Conservation (phyloP, 2,113 vertebrate genomes). For the Toxotes chatareus region DNA sequence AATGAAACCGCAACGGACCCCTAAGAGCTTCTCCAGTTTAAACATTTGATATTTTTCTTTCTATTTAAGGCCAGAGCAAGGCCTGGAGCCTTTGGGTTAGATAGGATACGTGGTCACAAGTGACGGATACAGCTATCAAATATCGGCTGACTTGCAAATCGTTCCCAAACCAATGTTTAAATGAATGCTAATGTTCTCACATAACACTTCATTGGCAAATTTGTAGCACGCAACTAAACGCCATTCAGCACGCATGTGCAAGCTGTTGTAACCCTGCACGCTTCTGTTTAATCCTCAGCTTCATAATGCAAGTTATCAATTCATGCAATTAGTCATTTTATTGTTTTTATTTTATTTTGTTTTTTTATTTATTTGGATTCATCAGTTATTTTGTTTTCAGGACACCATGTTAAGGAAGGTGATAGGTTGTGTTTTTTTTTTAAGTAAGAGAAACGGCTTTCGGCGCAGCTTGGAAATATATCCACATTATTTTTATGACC, state of each 20-base stretch:
- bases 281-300: background rate
- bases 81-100: conserved; percentile 52
- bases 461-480: conserved; percentile 10
- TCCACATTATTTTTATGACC: conserved; percentile 7
- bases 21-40: conserved; percentile 57
- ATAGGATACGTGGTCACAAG: conserved; percentile 51
- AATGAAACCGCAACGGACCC: conserved; percentile 36
- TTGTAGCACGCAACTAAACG: conserved; percentile 41
- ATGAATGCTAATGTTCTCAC: conserved; percentile 75
- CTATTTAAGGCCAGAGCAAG: conserved; percentile 70
- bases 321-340: background rate
- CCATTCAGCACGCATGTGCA: conserved; percentile 54
- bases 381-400: conserved; percentile 5
- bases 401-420: background rate
- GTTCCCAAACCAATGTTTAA: conserved; percentile 73
- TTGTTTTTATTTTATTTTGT: background rate
- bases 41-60: conserved; percentile 70
- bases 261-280: conserved; percentile 14
- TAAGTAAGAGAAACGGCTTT: background rate
- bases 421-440: conserved; percentile 10
- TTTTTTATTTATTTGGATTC: background rate
- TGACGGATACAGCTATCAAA: conserved; percentile 68
- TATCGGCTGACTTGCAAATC: conserved; percentile 75
- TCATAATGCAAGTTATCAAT: background rate
- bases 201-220: conserved; percentile 75